These are phyloP conservation scores for Trichechus manatus DNA, from an alignment of 2,113 vertebrate genomes.

Conservation along the genomic window DNA sequence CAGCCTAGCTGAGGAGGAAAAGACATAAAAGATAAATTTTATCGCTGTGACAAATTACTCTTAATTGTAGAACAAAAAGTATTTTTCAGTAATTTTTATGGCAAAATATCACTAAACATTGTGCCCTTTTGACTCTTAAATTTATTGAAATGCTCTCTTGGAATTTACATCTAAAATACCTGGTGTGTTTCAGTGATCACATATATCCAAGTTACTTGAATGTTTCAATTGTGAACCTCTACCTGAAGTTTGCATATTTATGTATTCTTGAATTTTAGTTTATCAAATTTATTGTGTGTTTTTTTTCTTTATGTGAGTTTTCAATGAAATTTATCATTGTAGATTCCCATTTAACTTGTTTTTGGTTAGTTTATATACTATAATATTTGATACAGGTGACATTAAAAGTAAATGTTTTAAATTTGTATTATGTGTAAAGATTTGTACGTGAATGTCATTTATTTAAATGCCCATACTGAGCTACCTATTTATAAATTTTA, in stretches of 20 bases:
- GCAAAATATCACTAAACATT: slow-evolving; percentile 55
- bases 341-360: slow-evolving; percentile 76
- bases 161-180: slow-evolving; percentile 85
- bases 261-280: slow-evolving; percentile 82
- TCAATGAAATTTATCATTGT: slow-evolving; percentile 74
- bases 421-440: slow-evolving; percentile 82
- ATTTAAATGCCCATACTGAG: slow-evolving; percentile 76
- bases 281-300: slow-evolving; percentile 80
- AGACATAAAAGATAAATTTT: slow-evolving; percentile 36
- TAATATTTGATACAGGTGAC: slow-evolving; percentile 64
- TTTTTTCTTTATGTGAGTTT: slow-evolving; percentile 77
- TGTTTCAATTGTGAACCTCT: slow-evolving; percentile 85
- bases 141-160: slow-evolving; percentile 75
- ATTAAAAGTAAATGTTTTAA: slow-evolving; percentile 70
- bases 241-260: slow-evolving; percentile 77
- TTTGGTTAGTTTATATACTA: slow-evolving; percentile 54
- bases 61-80: slow-evolving; percentile 39
- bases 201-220: slow-evolving; percentile 80
- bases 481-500: slow-evolving; percentile 70
- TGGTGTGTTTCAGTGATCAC: slow-evolving; percentile 70
- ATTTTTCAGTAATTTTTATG: slow-evolving; percentile 36
- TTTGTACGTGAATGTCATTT: slow-evolving; percentile 82
- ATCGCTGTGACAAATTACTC: slow-evolving; percentile 14
- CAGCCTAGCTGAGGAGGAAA: neutral
- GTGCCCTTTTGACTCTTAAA: slow-evolving; percentile 31